These are phyloP conservation scores for Acanthurus tractus DNA, from an alignment of 2,797 vertebrate genomes.

Conservation along the genomic window DNA sequence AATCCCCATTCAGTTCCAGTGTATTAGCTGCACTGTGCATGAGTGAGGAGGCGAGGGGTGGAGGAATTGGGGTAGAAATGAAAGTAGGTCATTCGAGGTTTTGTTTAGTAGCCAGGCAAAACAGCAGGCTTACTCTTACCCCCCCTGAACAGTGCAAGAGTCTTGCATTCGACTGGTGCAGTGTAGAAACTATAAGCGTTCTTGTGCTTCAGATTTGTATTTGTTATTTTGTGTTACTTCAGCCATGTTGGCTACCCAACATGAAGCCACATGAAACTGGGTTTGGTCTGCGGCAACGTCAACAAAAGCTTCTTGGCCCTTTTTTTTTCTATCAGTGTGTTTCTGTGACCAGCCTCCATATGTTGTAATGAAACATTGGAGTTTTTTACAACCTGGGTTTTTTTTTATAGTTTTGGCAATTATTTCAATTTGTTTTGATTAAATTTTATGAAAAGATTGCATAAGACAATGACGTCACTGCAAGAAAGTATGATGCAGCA, in stretches of 20 bases:
- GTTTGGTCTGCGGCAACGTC: conserved; percentile 23
- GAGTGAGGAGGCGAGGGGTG: conserved; percentile 61
- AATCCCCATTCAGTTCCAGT: conserved; percentile 56
- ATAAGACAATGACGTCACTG: not conserved
- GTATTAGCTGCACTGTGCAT: conserved; percentile 59
- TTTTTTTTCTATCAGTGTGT: conserved; percentile 13
- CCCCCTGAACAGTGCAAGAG: conserved; percentile 58
- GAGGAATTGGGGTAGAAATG: conserved; percentile 66
- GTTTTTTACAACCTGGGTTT: not conserved
- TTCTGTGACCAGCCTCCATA: not conserved
- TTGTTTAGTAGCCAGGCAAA: conserved; percentile 80
- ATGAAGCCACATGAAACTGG: conserved; percentile 32
- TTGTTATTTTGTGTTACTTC: conserved; percentile 41
- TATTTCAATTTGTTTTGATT: conserved; percentile 4
- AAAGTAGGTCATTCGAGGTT: conserved; percentile 84
- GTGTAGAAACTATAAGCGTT: conserved; percentile 33
- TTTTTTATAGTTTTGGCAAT: conserved; percentile 10
- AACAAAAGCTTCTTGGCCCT: conserved; percentile 20
- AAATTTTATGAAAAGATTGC: conserved; percentile 3
- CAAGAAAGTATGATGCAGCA: not conserved
- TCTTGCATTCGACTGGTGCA: conserved; percentile 53
- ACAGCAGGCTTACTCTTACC: conserved; percentile 67
- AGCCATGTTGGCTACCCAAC: conserved; percentile 37
- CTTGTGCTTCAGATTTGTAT: conserved; percentile 51
- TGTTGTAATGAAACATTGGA: conserved; percentile 8